These are phyloP conservation scores for Cryptoblepharus egeriae DNA, from an alignment of 2,797 vertebrate genomes.

Conservation along the genomic window DNA sequence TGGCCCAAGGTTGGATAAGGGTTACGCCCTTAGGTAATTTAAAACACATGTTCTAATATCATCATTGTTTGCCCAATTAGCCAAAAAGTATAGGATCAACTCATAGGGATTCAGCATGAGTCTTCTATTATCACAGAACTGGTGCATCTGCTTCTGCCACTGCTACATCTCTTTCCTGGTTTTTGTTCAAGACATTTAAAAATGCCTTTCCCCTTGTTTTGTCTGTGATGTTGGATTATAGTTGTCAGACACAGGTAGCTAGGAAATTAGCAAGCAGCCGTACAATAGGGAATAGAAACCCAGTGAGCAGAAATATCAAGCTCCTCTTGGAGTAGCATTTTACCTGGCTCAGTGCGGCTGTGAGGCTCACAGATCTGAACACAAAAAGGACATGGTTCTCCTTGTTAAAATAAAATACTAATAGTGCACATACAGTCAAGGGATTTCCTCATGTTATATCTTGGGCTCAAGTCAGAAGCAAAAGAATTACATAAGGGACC, in stretches of 20 bases:
- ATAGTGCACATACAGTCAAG: not conserved
- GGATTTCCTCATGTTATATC: not conserved
- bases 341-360: not conserved
- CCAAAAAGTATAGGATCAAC: not conserved
- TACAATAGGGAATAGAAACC: slow-evolving; percentile 18
- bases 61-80: not conserved
- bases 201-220: not conserved
- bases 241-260: slow-evolving; percentile 23
- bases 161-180: not conserved
- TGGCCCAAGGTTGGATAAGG: too few species aligned
- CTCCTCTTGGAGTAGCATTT: slow-evolving; percentile 24
- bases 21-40: too few species aligned
- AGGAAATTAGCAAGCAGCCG: slow-evolving; percentile 13
- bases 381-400: not conserved
- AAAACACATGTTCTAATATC: not conserved
- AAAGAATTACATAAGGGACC: not conserved
- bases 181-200: not conserved
- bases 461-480: not conserved
- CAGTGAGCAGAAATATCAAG: slow-evolving; percentile 26
- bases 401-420: slow-evolving; percentile 16
- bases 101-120: not conserved
- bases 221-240: slow-evolving; percentile 7
- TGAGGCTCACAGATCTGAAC: slow-evolving; percentile 4
- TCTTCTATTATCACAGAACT: not conserved
- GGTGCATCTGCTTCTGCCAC: not conserved